Percentiles rank a stretch among this genome's conserved stretches.
phyloP scores from a whole-genome alignment of 2,113 vertebrate genomes.

The Zapus hudsonius region DNA sequence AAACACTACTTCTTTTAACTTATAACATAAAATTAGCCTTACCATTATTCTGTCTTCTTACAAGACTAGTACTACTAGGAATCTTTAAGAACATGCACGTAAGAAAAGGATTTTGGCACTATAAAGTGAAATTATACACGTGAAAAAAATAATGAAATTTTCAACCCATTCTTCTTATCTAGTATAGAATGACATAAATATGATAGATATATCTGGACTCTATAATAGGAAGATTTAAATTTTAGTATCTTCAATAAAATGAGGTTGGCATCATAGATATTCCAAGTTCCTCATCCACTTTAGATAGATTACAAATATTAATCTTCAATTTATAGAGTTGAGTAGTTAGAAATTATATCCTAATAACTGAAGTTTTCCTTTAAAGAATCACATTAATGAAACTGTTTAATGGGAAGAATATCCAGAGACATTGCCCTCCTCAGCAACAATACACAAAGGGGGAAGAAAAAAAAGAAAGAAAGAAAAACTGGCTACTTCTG shows the following conservation, averaged over 20 bases:
- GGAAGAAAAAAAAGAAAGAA: no score
- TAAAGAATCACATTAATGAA: background rate
- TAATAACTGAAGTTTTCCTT: background rate
- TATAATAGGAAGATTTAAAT: background rate
- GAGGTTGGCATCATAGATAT: background rate
- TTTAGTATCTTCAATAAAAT: background rate
- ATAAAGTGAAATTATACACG: background rate
- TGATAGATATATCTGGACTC: background rate
- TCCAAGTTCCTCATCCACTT: background rate
- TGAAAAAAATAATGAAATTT: slow-evolving; percentile 11
- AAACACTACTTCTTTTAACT: background rate
- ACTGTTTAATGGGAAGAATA: no score
- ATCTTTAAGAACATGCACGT: background rate
- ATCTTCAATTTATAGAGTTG: background rate
- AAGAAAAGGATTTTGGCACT: background rate
- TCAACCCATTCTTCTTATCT: background rate
- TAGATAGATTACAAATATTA: background rate
- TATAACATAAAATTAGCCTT: background rate
- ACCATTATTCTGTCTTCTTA: background rate
- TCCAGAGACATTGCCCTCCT: no score
- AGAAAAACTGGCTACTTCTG: no score
- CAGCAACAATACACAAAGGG: no score
- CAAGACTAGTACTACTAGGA: background rate
- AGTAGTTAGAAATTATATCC: background rate
- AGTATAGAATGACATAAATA: background rate